Percentiles rank a stretch among this genome's conserved stretches.
Conservation (phyloP, 2,888 invertebrate genomes). For the Augiades crinisus region DNA sequence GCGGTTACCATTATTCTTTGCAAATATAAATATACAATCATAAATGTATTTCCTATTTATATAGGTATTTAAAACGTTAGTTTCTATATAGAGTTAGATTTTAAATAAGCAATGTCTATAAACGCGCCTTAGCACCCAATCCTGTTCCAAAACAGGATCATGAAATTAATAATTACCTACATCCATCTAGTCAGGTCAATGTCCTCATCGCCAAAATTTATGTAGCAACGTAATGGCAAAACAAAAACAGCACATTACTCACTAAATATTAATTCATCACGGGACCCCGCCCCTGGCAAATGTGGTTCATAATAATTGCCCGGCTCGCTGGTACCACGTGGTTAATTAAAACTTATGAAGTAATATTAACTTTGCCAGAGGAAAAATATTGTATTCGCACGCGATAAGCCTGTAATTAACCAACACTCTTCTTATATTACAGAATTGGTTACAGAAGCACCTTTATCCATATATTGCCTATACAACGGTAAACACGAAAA, state of each 20-base stretch:
- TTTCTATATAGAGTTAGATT: no score
- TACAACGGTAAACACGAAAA: no score
- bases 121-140: no score
- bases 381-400: conserved; percentile 13
- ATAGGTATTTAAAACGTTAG: no score
- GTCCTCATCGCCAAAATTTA: conserved; percentile 47
- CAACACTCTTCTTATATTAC: no score
- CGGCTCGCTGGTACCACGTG: conserved; percentile 35
- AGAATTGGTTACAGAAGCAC: no score
- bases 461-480: no score
- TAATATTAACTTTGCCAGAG: conserved; percentile 17
- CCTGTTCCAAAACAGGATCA: neutral
- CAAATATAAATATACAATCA: no score
- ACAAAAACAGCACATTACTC: conserved; percentile 62
- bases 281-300: conserved; percentile 53
- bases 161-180: no score
- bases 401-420: neutral
- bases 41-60: no score
- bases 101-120: no score
- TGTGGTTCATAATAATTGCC: conserved; percentile 44
- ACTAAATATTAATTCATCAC: conserved; percentile 61
- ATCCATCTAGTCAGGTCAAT: conserved; percentile 38
- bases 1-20: no score
- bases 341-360: conserved; percentile 24
- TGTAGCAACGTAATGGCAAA: conserved; percentile 41